Conservation (phyloP, 1,140 invertebrate species). For the Zophobas atratus region DNA sequence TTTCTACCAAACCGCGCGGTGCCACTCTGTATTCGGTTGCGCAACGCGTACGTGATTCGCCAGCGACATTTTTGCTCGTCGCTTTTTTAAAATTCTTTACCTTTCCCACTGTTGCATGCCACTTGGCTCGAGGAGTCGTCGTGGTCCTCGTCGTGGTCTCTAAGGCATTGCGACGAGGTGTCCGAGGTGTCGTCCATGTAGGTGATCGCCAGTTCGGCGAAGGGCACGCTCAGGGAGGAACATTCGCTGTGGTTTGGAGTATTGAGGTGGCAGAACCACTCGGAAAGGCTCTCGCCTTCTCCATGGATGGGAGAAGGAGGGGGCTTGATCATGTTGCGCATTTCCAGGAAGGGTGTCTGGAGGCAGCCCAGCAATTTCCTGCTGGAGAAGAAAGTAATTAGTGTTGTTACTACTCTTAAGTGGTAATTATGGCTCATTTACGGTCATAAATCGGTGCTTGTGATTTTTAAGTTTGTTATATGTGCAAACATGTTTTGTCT, state of each 20-base stretch:
- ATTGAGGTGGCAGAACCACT: slow-evolving; percentile 65
- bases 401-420: too few species aligned
- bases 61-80: too few species aligned
- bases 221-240: slow-evolving; percentile 65
- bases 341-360: slow-evolving; percentile 72
- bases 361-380: slow-evolving; percentile 75
- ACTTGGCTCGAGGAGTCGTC: slow-evolving; percentile 53
- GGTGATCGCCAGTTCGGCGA: slow-evolving; percentile 65
- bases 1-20: too few species aligned
- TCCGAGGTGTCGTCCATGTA: slow-evolving; percentile 67
- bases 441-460: not conserved
- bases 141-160: slow-evolving; percentile 54
- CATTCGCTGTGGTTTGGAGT: slow-evolving; percentile 61
- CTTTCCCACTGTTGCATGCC: slow-evolving; percentile 49
- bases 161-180: slow-evolving; percentile 56
- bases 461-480: not conserved
- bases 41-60: too few species aligned
- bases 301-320: slow-evolving; percentile 65
- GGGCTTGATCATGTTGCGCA: slow-evolving; percentile 72
- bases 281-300: slow-evolving; percentile 65
- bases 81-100: slow-evolving; percentile 37
- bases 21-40: too few species aligned
- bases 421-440: too few species aligned
- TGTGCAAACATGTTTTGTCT: too few species aligned
- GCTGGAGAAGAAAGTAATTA: slow-evolving; percentile 63